Evolutionary conservation across 2,797 vertebrate species (phyloP).

Genomic region (Crypturellus tataupa): DNA sequence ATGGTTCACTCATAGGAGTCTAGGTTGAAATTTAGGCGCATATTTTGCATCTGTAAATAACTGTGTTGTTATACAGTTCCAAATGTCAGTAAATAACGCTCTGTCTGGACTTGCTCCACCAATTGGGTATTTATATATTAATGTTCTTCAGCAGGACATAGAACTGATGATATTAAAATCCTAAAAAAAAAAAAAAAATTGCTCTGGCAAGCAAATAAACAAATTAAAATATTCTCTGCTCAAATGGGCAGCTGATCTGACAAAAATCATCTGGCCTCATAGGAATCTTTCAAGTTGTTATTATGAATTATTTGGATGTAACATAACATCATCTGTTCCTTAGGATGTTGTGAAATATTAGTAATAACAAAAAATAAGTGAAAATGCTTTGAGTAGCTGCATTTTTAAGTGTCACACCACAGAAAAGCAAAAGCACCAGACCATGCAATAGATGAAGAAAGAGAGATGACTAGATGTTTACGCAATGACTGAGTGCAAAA

Average conservation of each 20-base stretch:
- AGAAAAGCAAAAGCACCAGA: not conserved
- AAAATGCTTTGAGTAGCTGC: not conserved
- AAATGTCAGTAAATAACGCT: not conserved
- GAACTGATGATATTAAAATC: not conserved
- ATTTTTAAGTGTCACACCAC: not conserved
- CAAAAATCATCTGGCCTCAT: not conserved
- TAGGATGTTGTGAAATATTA: not conserved
- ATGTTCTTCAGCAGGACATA: not conserved
- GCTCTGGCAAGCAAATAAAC: conserved; percentile 18
- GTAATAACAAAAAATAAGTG: not conserved
- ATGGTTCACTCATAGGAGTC: not conserved
- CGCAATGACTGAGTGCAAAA: not conserved
- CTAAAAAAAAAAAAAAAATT: not conserved
- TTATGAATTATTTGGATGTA: not conserved
- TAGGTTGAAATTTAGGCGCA: not conserved
- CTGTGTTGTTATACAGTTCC: not conserved
- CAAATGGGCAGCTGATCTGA: not conserved
- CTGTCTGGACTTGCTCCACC: not conserved
- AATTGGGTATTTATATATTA: not conserved
- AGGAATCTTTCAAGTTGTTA: not conserved
- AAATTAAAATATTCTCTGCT: not conserved
- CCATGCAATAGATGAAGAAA: not conserved
- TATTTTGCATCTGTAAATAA: not conserved
- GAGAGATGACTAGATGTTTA: not conserved
- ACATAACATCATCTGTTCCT: not conserved